Percentiles rank a stretch among this genome's conserved stretches.
Conservation (phyloP, 2,113 vertebrate species). For the Hippocampus barbouri region DNA sequence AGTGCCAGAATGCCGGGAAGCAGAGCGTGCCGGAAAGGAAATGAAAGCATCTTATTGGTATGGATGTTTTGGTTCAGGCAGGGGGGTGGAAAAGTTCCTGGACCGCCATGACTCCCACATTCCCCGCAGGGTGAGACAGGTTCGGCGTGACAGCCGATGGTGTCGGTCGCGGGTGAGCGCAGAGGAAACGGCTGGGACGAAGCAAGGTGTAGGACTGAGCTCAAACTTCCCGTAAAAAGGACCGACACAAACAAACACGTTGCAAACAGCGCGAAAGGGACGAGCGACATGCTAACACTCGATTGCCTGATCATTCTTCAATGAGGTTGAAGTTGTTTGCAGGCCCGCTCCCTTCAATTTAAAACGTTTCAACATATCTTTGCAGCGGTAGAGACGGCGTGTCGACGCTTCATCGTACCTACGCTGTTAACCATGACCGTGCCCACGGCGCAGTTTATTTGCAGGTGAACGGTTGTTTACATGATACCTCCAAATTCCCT, state of each 20-base stretch:
- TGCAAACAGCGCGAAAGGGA: constrained; percentile 22
- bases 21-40: constrained; percentile 59
- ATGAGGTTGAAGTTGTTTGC: background rate
- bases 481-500: constrained; percentile 8
- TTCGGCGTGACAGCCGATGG: constrained; percentile 52
- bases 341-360: background rate
- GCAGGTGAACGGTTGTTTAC: constrained; percentile 25
- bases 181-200: constrained; percentile 67
- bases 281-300: background rate
- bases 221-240: constrained; percentile 60
- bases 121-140: constrained; percentile 48
- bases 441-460: constrained; percentile 19
- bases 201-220: constrained; percentile 47
- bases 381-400: background rate
- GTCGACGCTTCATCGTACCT: constrained; percentile 12
- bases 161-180: constrained; percentile 36
- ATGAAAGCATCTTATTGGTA: constrained; percentile 58
- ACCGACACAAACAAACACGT: constrained; percentile 44
- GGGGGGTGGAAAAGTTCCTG: constrained; percentile 48
- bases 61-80: constrained; percentile 49
- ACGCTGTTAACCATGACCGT: constrained; percentile 4
- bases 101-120: constrained; percentile 24
- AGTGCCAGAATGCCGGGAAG: constrained; percentile 42
- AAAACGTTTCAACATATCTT: no score
- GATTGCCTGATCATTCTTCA: background rate